A percentile compares a stretch with the other conserved stretches of the same genome.
Conservation (phyloP, 2,888 invertebrate species). For the Isotomurus palustris region DNA sequence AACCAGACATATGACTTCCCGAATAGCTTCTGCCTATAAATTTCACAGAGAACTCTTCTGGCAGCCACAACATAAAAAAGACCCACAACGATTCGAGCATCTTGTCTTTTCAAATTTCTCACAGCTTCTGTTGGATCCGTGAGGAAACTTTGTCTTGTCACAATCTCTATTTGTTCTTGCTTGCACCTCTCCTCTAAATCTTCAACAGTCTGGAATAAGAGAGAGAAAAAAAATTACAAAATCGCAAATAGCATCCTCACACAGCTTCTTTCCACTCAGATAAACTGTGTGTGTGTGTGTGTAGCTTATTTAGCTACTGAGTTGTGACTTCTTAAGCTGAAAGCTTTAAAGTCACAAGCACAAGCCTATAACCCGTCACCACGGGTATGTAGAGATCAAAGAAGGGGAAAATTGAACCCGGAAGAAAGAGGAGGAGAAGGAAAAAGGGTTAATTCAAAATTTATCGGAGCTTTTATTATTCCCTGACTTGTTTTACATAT, state of each 20-base stretch:
- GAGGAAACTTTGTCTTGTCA: conserved; percentile 92
- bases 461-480: too few species aligned
- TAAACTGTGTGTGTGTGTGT: too few species aligned
- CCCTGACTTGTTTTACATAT: too few species aligned
- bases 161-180: conserved; percentile 87
- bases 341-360: too few species aligned
- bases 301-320: too few species aligned
- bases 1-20: conserved; percentile 98
- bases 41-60: conserved; percentile 90
- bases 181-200: conserved; percentile 92
- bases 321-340: too few species aligned
- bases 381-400: too few species aligned
- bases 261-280: too few species aligned
- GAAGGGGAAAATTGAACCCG: too few species aligned
- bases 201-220: conserved; percentile 77
- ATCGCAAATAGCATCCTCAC: conserved; percentile 12
- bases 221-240: conserved; percentile 5
- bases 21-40: conserved; percentile 87
- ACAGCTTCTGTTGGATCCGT: conserved; percentile 97
- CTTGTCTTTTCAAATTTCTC: conserved; percentile 82
- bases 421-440: too few species aligned
- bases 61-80: conserved; percentile 98
- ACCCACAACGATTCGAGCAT: conserved; percentile 96
- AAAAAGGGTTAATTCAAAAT: too few species aligned
- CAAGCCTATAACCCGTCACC: too few species aligned